Conservation (phyloP, 2,888 invertebrate species). For the Folsomia candida region DNA sequence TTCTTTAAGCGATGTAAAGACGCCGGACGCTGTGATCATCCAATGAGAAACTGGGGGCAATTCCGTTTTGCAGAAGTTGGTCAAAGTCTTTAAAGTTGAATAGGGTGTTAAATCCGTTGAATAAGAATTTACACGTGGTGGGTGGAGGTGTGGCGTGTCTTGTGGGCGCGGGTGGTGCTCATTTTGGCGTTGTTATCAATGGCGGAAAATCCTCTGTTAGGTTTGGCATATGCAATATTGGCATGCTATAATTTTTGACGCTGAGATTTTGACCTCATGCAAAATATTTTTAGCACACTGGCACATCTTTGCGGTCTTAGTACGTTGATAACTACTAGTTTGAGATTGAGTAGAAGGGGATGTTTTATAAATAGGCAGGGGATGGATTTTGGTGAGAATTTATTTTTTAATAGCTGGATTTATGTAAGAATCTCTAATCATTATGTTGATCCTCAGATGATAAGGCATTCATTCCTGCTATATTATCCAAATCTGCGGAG, state of each 20-base stretch:
- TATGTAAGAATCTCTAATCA: too few species aligned
- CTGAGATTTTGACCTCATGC: not conserved
- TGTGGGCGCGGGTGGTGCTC: conserved; percentile 36
- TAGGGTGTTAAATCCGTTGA: conserved; percentile 38
- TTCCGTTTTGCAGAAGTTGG: conserved; percentile 53
- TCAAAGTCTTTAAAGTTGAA: conserved; percentile 45
- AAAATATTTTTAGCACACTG: conserved; percentile 50
- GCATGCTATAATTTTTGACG: too few species aligned
- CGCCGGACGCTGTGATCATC: conserved; percentile 32
- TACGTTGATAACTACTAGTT: conserved; percentile 54
- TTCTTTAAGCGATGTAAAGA: too few species aligned
- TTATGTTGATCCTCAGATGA: too few species aligned
- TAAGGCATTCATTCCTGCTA: conserved; percentile 33
- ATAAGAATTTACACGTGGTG: conserved; percentile 36
- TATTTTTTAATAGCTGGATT: too few species aligned
- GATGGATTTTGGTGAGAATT: too few species aligned
- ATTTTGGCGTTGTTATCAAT: too few species aligned
- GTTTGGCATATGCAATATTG: not conserved
- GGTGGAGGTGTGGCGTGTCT: conserved; percentile 42
- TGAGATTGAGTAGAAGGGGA: conserved; percentile 24
- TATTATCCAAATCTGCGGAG: conserved; percentile 28
- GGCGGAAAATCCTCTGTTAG: conserved; percentile 29
- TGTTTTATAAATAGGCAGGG: too few species aligned
- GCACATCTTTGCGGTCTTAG: conserved; percentile 57
- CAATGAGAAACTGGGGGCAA: conserved; percentile 54